Evolutionary conservation across 2,113 vertebrate species (phyloP).

Genomic region (Ellobius talpinus): DNA sequence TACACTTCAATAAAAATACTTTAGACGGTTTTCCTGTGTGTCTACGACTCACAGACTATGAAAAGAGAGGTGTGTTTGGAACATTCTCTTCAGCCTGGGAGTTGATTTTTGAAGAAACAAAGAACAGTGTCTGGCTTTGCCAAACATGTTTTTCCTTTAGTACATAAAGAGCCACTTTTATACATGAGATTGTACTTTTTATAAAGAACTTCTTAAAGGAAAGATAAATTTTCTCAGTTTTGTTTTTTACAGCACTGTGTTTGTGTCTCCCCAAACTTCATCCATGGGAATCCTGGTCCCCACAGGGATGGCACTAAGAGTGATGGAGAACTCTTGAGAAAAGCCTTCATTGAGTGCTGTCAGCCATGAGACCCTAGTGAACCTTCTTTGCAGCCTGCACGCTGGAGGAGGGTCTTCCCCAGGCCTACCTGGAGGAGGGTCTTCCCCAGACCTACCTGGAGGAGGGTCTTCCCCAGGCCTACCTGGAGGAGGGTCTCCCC

Average conservation of each 20-base stretch:
- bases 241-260: background rate
- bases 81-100: background rate
- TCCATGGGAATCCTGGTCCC: background rate
- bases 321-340: background rate
- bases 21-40: background rate
- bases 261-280: background rate
- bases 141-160: conserved; percentile 12
- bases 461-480: background rate
- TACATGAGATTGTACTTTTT: background rate
- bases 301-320: background rate
- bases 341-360: background rate
- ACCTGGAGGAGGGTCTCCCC: no score
- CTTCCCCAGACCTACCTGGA: background rate
- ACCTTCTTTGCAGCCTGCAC: background rate
- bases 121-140: conserved; percentile 3
- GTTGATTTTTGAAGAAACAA: background rate
- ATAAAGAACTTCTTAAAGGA: background rate
- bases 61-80: conserved; percentile 46
- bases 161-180: conserved; percentile 13
- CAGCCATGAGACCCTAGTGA: background rate
- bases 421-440: background rate
- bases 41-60: background rate
- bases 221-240: background rate
- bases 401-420: no score
- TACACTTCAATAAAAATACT: background rate